These are phyloP conservation scores for Ammodramus savannarum DNA, from an alignment of 2,113 vertebrate species.

Conservation along the genomic window DNA sequence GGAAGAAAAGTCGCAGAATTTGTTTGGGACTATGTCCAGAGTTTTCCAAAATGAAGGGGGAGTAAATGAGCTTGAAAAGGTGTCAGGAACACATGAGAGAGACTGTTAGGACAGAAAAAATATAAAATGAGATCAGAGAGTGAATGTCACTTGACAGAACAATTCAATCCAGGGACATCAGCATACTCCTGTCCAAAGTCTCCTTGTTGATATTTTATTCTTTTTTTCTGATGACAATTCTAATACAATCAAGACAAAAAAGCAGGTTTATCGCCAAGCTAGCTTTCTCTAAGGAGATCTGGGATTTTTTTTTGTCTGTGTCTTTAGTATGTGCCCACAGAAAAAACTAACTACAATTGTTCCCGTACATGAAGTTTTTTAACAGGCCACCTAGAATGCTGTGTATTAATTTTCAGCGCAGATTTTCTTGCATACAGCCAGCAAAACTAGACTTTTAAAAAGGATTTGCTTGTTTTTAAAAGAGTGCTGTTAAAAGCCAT, in stretches of 20 bases:
- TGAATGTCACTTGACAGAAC: not conserved
- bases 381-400: not conserved
- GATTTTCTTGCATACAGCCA: not conserved
- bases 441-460: not conserved
- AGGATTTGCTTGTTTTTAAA: accelerated
- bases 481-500: not conserved
- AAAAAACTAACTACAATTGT: not conserved
- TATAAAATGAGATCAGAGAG: not conserved
- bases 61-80: not conserved
- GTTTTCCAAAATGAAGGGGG: not conserved
- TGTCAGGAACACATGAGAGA: not conserved
- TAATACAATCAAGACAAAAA: not conserved
- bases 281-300: not conserved
- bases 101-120: not conserved
- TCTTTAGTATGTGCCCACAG: not conserved
- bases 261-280: not conserved
- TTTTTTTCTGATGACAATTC: not conserved
- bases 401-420: not conserved
- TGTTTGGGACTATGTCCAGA: not conserved
- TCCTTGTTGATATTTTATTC: not conserved
- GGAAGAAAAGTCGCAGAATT: not conserved
- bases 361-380: not conserved
- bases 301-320: not conserved
- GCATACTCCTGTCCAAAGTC: not conserved
- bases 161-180: not conserved